Conservation (phyloP, 2,888 invertebrate species). For the Podotricha telesiphe region DNA sequence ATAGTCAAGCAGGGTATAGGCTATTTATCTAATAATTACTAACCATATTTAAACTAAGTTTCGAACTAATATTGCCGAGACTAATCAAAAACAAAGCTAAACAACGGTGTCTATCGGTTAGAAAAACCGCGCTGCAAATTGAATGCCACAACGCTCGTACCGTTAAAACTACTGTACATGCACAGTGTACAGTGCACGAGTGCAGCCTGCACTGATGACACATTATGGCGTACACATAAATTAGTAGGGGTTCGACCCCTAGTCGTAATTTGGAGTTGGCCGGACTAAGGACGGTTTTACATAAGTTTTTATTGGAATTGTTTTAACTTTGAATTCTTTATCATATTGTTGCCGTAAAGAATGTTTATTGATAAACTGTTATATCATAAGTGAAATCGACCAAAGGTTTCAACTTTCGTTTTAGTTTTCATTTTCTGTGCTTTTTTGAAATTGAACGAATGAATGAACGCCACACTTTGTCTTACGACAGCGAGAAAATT, state of each 20-base stretch:
- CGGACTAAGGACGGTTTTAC: slow-evolving; percentile 29
- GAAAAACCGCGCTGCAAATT: slow-evolving; percentile 31
- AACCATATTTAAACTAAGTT: not conserved
- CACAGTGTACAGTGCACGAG: slow-evolving; percentile 16
- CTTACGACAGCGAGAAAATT: no score
- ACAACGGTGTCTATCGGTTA: slow-evolving; percentile 26
- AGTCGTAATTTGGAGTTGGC: slow-evolving; percentile 38
- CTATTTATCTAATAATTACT: not conserved
- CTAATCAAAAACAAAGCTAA: slow-evolving; percentile 33
- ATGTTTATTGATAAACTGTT: no score
- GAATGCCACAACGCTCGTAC: slow-evolving; percentile 37
- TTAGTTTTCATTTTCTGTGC: no score
- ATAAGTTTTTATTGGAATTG: slow-evolving; percentile 25
- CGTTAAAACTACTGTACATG: slow-evolving; percentile 37
- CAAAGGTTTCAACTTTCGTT: no score
- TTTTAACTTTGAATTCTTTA: slow-evolving; percentile 5
- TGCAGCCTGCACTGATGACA: slow-evolving; percentile 40
- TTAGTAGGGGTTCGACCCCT: slow-evolving; percentile 39
- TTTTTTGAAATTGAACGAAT: no score
- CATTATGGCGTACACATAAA: slow-evolving; percentile 42
- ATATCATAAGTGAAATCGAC: no score
- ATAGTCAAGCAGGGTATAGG: no score
- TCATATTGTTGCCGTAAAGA: not conserved
- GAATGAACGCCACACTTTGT: no score
- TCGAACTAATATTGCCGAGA: slow-evolving; percentile 1